Percentiles rank a stretch among this genome's conserved stretches.
phyloP scores from a whole-genome alignment of 2,113 vertebrate species.

The Todiramphus chloris region DNA sequence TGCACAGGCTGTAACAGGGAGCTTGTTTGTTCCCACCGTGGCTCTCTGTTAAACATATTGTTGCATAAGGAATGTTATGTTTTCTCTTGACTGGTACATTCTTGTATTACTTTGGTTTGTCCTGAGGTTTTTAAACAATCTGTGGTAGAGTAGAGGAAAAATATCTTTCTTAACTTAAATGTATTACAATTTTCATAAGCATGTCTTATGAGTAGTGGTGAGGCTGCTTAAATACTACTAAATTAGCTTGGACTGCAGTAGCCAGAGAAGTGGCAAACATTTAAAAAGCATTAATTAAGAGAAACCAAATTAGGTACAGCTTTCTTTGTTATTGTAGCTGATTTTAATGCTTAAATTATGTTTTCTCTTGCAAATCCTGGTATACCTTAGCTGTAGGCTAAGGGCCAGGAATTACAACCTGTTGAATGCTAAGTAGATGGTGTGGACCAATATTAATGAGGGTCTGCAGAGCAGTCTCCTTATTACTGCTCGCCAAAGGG shows the following conservation, averaged over 20 bases:
- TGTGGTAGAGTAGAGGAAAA: background rate
- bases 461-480: background rate
- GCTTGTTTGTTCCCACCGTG: background rate
- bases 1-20: background rate
- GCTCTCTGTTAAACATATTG: background rate
- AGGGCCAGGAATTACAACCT: background rate
- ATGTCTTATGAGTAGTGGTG: background rate
- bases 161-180: background rate
- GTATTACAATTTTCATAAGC: background rate
- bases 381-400: background rate
- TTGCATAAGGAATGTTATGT: background rate
- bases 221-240: background rate
- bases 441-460: background rate
- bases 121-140: background rate
- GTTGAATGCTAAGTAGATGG: background rate
- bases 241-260: background rate
- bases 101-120: background rate
- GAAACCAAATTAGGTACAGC: background rate
- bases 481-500: background rate
- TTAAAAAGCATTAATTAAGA: conserved; percentile 37
- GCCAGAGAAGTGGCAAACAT: conserved; percentile 15
- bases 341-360: background rate
- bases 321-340: background rate
- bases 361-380: conserved; percentile 38
- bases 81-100: background rate